Base-by-base conservation (phyloP, 2,797 vertebrate species). In the Paguma larvata region DNA sequence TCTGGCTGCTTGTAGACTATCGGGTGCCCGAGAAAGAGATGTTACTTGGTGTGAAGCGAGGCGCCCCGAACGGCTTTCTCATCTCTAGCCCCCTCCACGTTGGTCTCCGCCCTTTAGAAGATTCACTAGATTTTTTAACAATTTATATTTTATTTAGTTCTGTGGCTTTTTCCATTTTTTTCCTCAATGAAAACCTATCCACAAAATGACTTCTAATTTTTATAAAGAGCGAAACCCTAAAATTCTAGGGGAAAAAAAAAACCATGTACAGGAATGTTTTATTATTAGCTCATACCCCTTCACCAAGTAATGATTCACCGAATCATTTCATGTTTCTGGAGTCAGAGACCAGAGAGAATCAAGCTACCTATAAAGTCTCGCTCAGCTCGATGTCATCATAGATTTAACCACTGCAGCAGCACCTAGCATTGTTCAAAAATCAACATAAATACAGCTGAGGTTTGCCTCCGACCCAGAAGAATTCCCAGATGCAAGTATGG, bases 151-250 rank as follows among this genome's bases (percentile, higher is more conserved):
- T 68, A 41, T 62, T 91, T 67, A 84, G 23, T 70, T 77, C 51
- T 97, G 62, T 51, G 13, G 32, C n/a, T 88, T 51, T 80, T 59
- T 62, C 83, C 25, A 72, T 46, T 91, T n/a, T 5, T 16, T 3
- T 5, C 16, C 23, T 70, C 65, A 34, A 93, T 77, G 44, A 89
- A 95, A 96, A 79, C 19, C 51, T 56, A 89, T 13, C 34, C 48
- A 75, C 51, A 82, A 56, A 89, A 79, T 59, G 53, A 78, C 19
- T 9, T 38, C 19, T 67, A 27, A 79, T 53, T 70, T 96, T 91
- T 77, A 88, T 67, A 91, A 92, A 86, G n/a, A 72, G 12, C 72
- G 19, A 91, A 95, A 85, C 48, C 73, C 63, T 38, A 62, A 92
- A 92, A 48, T 15, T 62, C 68, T 41, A 34, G 34, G 48, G n/a